phyloP scores from a whole-genome alignment of 2,113 vertebrate genomes.

The Quiscalus mexicanus region DNA sequence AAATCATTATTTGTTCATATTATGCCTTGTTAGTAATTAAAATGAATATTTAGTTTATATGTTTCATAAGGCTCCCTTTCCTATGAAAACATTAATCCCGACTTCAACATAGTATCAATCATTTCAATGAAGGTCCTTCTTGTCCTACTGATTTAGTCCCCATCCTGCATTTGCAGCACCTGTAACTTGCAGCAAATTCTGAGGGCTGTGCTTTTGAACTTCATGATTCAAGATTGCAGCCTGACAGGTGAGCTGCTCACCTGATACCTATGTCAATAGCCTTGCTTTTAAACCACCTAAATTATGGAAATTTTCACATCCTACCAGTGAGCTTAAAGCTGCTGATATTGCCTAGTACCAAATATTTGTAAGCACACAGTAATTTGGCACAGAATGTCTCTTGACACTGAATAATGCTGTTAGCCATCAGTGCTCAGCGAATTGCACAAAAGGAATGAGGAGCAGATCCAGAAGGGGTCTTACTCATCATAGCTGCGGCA shows the following conservation, averaged over 20 bases:
- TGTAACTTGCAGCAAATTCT: background rate
- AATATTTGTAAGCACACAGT: background rate
- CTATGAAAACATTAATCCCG: background rate
- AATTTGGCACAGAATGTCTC: background rate
- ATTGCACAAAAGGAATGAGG: background rate
- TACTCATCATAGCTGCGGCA: background rate
- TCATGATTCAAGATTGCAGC: background rate
- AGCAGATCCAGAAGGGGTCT: background rate
- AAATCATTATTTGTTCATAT: background rate
- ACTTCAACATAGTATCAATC: background rate
- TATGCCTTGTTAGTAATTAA: background rate
- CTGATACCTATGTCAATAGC: background rate
- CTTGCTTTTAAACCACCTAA: background rate
- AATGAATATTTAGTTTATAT: background rate
- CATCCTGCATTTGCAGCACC: background rate
- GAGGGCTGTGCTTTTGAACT: background rate
- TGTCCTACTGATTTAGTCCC: background rate
- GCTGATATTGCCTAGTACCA: background rate
- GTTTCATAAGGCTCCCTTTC: background rate
- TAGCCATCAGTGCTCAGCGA: background rate
- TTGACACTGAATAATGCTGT: background rate
- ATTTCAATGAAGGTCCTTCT: background rate
- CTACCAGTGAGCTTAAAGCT: background rate
- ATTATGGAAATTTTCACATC: background rate
- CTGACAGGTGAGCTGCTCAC: background rate